Conservation (phyloP, 2,797 vertebrate species). For the Lateolabrax maculatus region DNA sequence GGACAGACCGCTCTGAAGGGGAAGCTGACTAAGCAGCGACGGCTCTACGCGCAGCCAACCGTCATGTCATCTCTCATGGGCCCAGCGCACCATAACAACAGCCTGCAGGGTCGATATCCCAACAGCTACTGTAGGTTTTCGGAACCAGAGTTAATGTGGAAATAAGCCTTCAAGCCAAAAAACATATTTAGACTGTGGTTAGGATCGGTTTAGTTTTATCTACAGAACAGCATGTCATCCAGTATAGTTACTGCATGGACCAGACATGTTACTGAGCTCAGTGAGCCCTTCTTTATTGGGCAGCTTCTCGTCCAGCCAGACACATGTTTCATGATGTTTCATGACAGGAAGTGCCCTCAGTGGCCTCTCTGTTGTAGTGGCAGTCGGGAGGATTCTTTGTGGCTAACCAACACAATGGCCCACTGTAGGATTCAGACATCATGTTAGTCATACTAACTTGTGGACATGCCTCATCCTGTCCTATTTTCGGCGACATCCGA, state of each 20-base stretch:
- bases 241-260: not conserved
- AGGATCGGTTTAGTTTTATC: not conserved
- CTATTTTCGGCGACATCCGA: conserved; percentile 48
- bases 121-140: conserved; percentile 38
- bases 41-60: conserved; percentile 65
- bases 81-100: conserved; percentile 38
- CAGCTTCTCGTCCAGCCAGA: conserved; percentile 12
- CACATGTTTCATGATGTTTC: conserved; percentile 35
- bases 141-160: not conserved
- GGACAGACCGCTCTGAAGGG: conserved; percentile 63
- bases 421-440: conserved; percentile 18
- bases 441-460: conserved; percentile 52
- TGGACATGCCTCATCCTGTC: conserved; percentile 44
- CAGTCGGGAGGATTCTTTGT: conserved; percentile 20
- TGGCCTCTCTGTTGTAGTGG: conserved; percentile 26
- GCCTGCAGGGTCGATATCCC: conserved; percentile 29
- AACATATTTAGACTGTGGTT: not conserved
- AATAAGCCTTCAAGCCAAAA: conserved; percentile 3
- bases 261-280: conserved; percentile 33
- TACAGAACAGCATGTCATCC: not conserved
- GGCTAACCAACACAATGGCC: conserved; percentile 10
- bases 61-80: conserved; percentile 63
- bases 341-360: conserved; percentile 48
- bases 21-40: conserved; percentile 77
- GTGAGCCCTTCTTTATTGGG: conserved; percentile 28